Conservation (phyloP, 2,113 vertebrate species). For the Grammomys dolichurus region DNA sequence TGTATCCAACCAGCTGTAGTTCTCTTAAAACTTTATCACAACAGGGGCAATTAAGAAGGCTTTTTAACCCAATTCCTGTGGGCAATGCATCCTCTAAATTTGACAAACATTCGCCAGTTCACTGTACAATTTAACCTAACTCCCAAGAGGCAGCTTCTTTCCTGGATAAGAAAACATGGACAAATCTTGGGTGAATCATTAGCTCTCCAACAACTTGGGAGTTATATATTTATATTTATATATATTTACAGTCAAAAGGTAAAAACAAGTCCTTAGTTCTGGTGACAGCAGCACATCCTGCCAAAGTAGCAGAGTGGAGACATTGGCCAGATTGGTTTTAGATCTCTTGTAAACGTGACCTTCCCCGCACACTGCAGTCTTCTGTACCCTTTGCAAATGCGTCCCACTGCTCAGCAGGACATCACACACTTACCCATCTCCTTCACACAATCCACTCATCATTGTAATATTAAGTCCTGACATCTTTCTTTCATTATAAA, state of each 20-base stretch:
- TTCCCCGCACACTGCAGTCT: background rate
- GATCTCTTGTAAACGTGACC: background rate
- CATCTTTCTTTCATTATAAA: slow-evolving; percentile 15
- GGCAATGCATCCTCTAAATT: background rate
- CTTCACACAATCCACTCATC: background rate
- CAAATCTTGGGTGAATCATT: background rate
- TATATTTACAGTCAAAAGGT: background rate
- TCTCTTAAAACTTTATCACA: background rate
- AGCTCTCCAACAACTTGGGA: background rate
- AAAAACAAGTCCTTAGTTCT: background rate
- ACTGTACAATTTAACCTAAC: background rate
- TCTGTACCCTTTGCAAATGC: background rate
- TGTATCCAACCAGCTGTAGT: background rate
- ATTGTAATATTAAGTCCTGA: slow-evolving; percentile 4
- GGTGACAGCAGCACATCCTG: background rate
- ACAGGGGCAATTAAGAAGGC: background rate
- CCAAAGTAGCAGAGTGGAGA: background rate
- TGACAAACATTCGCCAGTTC: background rate
- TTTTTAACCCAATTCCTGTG: background rate
- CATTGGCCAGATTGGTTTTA: background rate
- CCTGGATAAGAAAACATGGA: background rate
- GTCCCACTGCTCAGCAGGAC: background rate
- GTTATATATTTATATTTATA: background rate
- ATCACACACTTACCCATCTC: background rate
- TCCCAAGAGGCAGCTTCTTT: background rate